A percentile compares a stretch with the other conserved stretches of the same genome.
These are phyloP conservation scores for Anguilla marmorata DNA, from an alignment of 2,797 vertebrate species.

Conservation along the genomic window DNA sequence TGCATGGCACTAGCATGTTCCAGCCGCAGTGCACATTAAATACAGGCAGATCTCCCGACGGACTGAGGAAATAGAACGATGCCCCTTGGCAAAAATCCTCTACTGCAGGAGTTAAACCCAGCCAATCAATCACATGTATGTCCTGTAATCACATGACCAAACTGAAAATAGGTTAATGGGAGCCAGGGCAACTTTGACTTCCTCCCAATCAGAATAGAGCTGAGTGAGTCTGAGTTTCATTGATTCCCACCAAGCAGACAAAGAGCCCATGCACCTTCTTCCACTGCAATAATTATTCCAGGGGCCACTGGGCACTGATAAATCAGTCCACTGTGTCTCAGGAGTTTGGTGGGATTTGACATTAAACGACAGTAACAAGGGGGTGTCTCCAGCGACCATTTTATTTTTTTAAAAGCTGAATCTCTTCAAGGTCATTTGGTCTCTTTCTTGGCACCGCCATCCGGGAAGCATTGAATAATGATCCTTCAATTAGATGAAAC, in stretches of 20 bases:
- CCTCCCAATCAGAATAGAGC: background rate
- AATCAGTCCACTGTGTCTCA: conserved; percentile 6
- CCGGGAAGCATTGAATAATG: background rate
- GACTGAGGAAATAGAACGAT: background rate
- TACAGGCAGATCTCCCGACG: background rate
- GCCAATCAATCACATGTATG: background rate
- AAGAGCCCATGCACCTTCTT: background rate
- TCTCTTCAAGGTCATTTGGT: conserved; percentile 3
- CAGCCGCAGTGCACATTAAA: background rate
- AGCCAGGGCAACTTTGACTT: background rate
- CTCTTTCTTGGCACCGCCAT: background rate
- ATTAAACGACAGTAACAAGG: background rate
- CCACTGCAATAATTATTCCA: background rate
- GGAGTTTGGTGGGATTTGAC: background rate
- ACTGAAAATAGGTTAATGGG: background rate
- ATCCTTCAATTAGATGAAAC: background rate
- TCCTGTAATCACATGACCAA: background rate
- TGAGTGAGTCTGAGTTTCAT: background rate
- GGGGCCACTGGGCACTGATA: background rate
- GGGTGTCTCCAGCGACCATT: background rate
- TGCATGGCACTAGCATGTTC: background rate
- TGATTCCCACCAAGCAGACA: background rate
- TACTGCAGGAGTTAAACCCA: background rate
- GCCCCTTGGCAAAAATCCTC: background rate
- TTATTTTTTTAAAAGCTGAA: background rate